phyloP scores from a whole-genome alignment of 2,113 vertebrate genomes.

The Procapra przewalskii region DNA sequence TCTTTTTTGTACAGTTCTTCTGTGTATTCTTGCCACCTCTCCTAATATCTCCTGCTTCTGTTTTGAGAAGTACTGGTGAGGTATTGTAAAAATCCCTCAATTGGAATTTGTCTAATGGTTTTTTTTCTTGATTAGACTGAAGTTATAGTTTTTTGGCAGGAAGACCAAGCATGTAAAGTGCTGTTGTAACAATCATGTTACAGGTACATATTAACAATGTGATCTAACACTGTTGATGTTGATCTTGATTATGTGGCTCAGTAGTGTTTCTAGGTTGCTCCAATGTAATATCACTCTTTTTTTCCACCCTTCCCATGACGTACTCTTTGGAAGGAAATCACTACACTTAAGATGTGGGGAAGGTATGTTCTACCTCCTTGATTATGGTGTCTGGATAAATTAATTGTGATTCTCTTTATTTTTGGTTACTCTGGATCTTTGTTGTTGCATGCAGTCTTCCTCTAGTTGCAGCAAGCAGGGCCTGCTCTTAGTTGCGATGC shows the following conservation, averaged over 20 bases:
- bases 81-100: not conserved
- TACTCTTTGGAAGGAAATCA: not conserved
- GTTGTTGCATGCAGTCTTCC: not conserved
- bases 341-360: not conserved
- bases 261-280: not conserved
- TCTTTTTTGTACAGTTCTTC: not conserved
- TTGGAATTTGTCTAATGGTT: not conserved
- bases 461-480: not conserved
- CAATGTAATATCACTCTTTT: not conserved
- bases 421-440: not conserved
- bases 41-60: not conserved
- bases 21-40: not conserved
- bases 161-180: not conserved
- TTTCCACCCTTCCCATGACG: not conserved
- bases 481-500: not conserved
- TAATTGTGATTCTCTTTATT: not conserved
- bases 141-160: not conserved
- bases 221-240: not conserved
- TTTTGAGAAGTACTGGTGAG: slow-evolving; percentile 3
- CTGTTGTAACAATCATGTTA: not conserved
- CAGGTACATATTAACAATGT: not conserved
- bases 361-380: not conserved
- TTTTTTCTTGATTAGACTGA: not conserved
- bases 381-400: not conserved
- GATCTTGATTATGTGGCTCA: not conserved